A percentile compares a stretch with the other conserved stretches of the same genome.
phyloP scores from a whole-genome alignment of 2,797 vertebrate species.

The Gobio occitaniae region DNA sequence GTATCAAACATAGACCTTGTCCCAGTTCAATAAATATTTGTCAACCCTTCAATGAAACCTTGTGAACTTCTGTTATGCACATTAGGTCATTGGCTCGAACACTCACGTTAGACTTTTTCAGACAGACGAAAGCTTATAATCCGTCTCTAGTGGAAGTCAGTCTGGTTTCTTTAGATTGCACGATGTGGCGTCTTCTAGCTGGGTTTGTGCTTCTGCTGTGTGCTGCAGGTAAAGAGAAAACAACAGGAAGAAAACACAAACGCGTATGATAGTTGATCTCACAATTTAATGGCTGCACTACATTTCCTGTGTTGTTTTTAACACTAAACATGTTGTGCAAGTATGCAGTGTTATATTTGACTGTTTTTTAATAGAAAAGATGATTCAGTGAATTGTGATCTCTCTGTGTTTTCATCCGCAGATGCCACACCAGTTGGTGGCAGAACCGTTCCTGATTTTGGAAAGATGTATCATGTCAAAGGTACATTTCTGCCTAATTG shows the following conservation, averaged over 20 bases:
- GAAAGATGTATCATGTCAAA: slow-evolving; percentile 72
- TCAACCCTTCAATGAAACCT: neutral
- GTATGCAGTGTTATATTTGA: too few species aligned
- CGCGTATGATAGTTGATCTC: neutral
- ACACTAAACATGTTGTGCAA: too few species aligned
- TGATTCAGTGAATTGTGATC: neutral
- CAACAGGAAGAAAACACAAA: neutral
- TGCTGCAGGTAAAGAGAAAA: too few species aligned
- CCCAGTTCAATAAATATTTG: neutral
- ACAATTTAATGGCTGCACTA: neutral
- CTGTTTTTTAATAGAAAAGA: too few species aligned
- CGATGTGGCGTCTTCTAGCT: slow-evolving; percentile 51
- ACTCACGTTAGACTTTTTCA: neutral
- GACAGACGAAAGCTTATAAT: neutral
- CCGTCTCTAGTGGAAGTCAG: neutral
- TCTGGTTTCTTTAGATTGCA: neutral
- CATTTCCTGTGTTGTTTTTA: neutral
- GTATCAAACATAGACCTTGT: neutral
- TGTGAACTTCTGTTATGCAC: neutral
- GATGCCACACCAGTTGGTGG: slow-evolving; percentile 61
- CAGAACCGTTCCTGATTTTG: slow-evolving; percentile 68
- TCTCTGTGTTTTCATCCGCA: slow-evolving; percentile 37
- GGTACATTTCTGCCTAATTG: slow-evolving; percentile 44
- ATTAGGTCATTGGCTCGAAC: neutral
- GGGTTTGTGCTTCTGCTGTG: slow-evolving; percentile 37